A percentile compares a stretch with the other conserved stretches of the same genome.
Conservation (phyloP, 1,140 invertebrate species). For the Stegodyphus mimosarum region DNA sequence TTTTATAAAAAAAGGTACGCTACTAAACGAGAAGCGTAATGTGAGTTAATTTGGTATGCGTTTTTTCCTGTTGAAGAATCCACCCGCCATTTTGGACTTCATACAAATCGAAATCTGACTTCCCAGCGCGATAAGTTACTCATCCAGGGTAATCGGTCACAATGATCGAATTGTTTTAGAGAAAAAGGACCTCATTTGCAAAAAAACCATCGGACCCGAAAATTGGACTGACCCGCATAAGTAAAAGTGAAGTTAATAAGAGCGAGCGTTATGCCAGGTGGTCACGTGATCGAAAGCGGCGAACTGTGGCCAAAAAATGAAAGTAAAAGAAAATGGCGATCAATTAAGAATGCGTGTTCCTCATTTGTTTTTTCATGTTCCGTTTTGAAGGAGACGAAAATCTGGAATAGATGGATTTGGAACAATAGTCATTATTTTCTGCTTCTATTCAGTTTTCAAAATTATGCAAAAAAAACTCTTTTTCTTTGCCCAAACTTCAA, state of each 20-base stretch:
- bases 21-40: no score
- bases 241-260: neutral
- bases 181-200: conserved; percentile 8
- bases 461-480: no score
- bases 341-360: neutral
- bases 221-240: conserved; percentile 13
- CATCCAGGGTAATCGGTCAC: conserved; percentile 12
- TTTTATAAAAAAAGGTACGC: no score
- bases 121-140: neutral
- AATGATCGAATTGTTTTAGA: conserved; percentile 10
- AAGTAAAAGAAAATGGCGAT: conserved; percentile 5
- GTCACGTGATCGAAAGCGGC: neutral
- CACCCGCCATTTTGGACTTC: no score
- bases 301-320: neutral
- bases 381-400: neutral
- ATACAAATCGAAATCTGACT: no score
- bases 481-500: no score
- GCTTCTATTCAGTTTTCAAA: no score
- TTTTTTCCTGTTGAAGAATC: no score
- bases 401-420: neutral
- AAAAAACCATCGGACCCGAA: conserved; percentile 11
- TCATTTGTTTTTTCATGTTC: neutral
- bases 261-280: neutral
- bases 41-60: no score
- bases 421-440: no score